Conservation (phyloP, 1,140 invertebrate species). For the Sarcophaga peregrina region DNA sequence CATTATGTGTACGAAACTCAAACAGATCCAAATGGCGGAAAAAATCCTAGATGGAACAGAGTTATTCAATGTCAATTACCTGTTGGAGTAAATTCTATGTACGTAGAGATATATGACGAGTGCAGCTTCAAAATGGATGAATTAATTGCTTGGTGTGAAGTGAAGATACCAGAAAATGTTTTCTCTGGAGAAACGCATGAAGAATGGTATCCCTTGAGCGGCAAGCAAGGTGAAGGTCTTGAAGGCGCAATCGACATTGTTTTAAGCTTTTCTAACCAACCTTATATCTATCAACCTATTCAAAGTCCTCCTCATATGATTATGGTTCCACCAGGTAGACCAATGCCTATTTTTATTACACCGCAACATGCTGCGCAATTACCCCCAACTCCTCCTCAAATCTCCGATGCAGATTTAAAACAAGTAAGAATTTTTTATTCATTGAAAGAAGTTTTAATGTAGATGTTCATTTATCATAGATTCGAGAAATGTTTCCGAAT, state of each 20-base stretch:
- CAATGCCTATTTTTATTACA: constrained; percentile 69
- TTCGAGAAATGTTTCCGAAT: constrained; percentile 96
- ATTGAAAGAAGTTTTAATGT: not conserved
- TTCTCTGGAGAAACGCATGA: constrained; percentile 89
- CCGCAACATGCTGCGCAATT: constrained; percentile 56
- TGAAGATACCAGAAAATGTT: constrained; percentile 84
- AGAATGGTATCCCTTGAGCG: constrained; percentile 92
- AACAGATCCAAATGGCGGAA: constrained; percentile 90
- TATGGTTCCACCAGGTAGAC: constrained; percentile 72
- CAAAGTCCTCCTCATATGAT: constrained; percentile 68
- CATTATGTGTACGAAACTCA: constrained; percentile 95
- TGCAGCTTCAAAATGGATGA: constrained; percentile 96
- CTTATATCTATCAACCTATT: constrained; percentile 46
- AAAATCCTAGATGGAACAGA: constrained; percentile 77
- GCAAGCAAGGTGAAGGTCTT: constrained; percentile 91
- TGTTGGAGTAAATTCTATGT: constrained; percentile 86
- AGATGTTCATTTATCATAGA: constrained; percentile 67
- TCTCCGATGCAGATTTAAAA: constrained; percentile 80
- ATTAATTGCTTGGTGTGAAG: constrained; percentile 91
- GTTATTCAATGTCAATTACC: constrained; percentile 80
- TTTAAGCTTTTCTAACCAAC: constrained; percentile 73
- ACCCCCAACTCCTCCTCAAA: constrained; percentile 53
- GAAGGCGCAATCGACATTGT: constrained; percentile 89
- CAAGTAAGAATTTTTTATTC: constrained; percentile 69
- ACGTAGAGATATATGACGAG: constrained; percentile 96